Conservation (phyloP, 2,797 vertebrate species). For the Oreortyx pictus region DNA sequence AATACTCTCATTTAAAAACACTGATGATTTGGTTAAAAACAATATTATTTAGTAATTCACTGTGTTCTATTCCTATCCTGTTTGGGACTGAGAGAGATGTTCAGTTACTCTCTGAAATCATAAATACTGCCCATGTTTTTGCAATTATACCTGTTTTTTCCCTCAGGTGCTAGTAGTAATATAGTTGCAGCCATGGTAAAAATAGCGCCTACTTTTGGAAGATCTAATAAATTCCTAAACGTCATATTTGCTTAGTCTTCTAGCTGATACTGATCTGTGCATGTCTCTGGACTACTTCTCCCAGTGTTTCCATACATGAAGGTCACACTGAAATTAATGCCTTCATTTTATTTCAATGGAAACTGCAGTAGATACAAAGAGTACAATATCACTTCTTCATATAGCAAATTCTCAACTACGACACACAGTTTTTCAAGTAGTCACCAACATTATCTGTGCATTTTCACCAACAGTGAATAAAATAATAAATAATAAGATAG, state of each 20-base stretch:
- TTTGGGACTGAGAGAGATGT: background rate
- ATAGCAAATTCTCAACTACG: too few species aligned
- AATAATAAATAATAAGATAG: too few species aligned
- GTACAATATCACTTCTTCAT: too few species aligned
- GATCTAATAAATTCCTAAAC: background rate
- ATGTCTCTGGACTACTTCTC: background rate
- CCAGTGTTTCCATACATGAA: background rate
- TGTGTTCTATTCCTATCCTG: accelerated
- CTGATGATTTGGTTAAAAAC: background rate
- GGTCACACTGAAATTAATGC: too few species aligned
- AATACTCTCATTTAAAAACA: background rate
- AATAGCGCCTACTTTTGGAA: background rate
- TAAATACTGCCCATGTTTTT: background rate
- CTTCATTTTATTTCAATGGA: too few species aligned
- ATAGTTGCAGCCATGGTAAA: background rate
- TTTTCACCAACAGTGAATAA: too few species aligned
- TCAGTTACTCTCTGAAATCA: background rate
- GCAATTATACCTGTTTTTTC: background rate
- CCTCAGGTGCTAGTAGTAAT: background rate
- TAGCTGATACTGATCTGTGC: background rate
- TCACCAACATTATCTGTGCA: too few species aligned
- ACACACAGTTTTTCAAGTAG: too few species aligned
- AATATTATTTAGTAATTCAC: background rate
- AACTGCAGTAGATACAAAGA: too few species aligned
- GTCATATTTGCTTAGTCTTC: background rate